phyloP scores from a whole-genome alignment of 2,113 vertebrate species.

The Porphyrio hochstetteri region DNA sequence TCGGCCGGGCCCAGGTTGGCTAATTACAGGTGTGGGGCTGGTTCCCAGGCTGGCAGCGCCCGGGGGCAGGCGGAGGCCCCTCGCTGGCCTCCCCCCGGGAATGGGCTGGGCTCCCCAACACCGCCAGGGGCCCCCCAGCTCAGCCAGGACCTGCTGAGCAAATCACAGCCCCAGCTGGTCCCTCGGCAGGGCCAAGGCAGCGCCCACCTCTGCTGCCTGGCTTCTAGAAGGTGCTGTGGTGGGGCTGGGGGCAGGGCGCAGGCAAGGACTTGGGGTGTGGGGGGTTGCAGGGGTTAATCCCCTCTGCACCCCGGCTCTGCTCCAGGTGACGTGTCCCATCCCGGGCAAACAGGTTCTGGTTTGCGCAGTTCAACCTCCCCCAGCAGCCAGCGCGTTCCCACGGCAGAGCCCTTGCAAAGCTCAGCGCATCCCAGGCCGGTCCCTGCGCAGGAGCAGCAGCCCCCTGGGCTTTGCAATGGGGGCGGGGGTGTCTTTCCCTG shows the following conservation, averaged over 20 bases:
- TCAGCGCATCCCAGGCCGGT: accelerated
- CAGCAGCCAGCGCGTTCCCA: not conserved
- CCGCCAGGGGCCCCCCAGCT: not conserved
- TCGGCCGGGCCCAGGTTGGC: accelerated
- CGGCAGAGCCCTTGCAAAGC: not conserved
- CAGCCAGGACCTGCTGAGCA: not conserved
- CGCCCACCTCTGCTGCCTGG: not conserved
- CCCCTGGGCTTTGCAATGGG: accelerated
- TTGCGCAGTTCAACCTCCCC: not conserved
- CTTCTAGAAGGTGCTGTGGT: accelerated
- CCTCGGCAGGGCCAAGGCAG: not conserved
- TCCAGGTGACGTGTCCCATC: not conserved
- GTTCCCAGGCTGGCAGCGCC: not conserved
- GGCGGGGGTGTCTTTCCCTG: not conserved
- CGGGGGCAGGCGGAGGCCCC: not conserved
- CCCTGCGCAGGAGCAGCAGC: not conserved
- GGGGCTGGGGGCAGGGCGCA: not conserved
- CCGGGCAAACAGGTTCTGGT: not conserved
- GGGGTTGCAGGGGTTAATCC: not conserved
- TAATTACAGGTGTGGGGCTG: constrained; percentile 10
- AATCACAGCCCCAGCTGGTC: not conserved
- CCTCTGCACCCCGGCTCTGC: not conserved
- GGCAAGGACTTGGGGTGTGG: not conserved
- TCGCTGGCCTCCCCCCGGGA: not conserved
- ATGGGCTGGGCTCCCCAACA: not conserved